Evolutionary conservation across 2,888 invertebrate species (phyloP), one percentile per base, ranked within the genome.

Genomic region (Lypha dubia): DNA sequence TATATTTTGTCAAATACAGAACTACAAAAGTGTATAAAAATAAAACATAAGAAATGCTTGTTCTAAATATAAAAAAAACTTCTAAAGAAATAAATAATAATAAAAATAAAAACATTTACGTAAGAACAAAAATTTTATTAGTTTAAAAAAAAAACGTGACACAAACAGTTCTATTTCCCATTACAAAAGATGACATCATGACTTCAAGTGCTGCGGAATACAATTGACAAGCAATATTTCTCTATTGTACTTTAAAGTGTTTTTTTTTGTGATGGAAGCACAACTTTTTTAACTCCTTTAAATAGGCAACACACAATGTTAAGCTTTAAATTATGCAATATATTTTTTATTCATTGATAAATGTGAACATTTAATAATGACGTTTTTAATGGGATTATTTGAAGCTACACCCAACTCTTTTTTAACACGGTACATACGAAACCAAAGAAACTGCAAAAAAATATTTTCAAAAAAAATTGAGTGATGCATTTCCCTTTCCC

Each of bases 121-220:
- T 24, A 51, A 24, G 11, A 22, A 41, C 0, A 41, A 74, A 79
- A 44, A 15, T 65, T 56, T 80, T 60, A 80, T 60, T 51, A 51
- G 58, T 80, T 49, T 62, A 60, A 74, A 74, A 60, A 74, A 74
- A 58, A 68, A 68, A 74, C 80, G 80, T 80, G 80, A 74, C 74
- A 80, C 38, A 60, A 74, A 80, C 58, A 74, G 74, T 67, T 51
- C 20, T 60, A 41, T 62, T 70, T 70, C 24, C 38, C 17, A 51
- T n/a, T 49, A 28, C 28, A 67, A 77, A 49, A 60, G 60, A 67
- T 67, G 58, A 46, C 74, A 41, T 22, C 41, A 75, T 75, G 38
- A 63, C 9, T 46, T 65, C 56, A 56, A 24, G 38, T 44, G 46
- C 20, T 56, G 0, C n/a, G 13, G 9, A 28, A n/a, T 46, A 67